Evolutionary conservation across 2,113 vertebrate species (phyloP).

Genomic region (Ctenomys sociabilis): DNA sequence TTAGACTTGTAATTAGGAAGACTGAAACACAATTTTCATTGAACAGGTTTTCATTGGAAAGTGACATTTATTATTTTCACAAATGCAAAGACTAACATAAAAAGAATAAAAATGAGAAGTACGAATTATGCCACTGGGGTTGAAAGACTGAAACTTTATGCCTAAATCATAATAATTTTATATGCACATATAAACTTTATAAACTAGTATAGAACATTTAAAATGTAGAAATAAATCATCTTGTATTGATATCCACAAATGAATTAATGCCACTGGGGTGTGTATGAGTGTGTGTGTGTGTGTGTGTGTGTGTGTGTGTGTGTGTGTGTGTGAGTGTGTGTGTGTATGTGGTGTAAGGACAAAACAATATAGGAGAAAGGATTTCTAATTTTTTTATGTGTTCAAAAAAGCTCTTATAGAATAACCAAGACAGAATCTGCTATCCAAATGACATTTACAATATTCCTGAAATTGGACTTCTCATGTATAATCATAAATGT

Average conservation of each 20-base stretch:
- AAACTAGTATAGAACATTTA: not conserved
- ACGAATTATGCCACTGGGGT: not conserved
- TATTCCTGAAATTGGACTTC: slow-evolving; percentile 37
- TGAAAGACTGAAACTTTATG: not conserved
- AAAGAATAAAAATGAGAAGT: not conserved
- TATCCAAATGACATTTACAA: slow-evolving; percentile 20
- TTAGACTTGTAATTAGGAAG: not conserved
- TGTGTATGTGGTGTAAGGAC: not conserved
- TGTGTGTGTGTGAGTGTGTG: no score
- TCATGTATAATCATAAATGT: not conserved
- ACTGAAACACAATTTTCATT: not conserved
- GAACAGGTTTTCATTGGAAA: not conserved
- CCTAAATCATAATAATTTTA: not conserved
- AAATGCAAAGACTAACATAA: not conserved
- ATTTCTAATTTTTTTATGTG: not conserved
- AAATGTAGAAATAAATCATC: not conserved
- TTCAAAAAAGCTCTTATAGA: slow-evolving; percentile 1
- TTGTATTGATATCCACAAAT: not conserved
- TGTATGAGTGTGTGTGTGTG: not conserved
- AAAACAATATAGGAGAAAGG: not conserved
- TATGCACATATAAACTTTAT: not conserved
- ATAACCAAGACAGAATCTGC: not conserved
- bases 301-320: not conserved
- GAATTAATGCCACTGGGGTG: not conserved
- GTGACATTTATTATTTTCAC: not conserved